Evolutionary conservation across 2,113 vertebrate genomes (phyloP), one percentile per base, ranked within the genome.

Genomic region (Cricetomys ansorgei): DNA sequence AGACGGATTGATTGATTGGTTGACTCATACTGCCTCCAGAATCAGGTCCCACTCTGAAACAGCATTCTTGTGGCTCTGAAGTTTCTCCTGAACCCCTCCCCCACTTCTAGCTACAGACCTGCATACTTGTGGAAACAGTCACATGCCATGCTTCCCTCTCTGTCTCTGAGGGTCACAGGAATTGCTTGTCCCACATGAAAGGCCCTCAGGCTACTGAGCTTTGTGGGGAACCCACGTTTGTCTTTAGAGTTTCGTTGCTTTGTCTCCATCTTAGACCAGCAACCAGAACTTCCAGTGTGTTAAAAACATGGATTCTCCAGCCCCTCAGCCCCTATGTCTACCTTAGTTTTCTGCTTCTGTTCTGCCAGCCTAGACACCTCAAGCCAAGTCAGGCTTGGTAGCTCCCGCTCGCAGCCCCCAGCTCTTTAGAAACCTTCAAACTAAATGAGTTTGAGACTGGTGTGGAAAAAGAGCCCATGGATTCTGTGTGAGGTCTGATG

Each of bases 401-500:
- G 27, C 4, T 62, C 57, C 45, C 34, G 59, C 13, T 9, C 64
- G 80, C 57, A 45, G 19, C 7, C n/a, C 55, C 48, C 31, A 23
- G 4, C 27, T 27, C 8, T 64, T 25, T 50, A 19, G 55, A 92
- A 94, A 73, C 57, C 4, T 43, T 53, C 65, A 79, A 89, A 57
- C n/a, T 55, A 62, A 70, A 57, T 11, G 43, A 57, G 21, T 67
- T 80, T 29, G 69, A 93, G 79, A 50, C 17, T 57, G 53, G 25
- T 0, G 0, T 67, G 77, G 59, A 92, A 77, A 79, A 59, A 34
- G 55, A n/a, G 1, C n/a, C 67, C 23, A 0, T 5, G 27, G 27
- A 19, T 72, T 94, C 88, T 48, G 50, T 89, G 48, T 23, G 57
- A 93, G 76, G 62, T n/a, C 65, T 25, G n/a, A 84, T 15, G 48